Conservation (phyloP, 2,113 vertebrate genomes). For the Hyla sarda region DNA sequence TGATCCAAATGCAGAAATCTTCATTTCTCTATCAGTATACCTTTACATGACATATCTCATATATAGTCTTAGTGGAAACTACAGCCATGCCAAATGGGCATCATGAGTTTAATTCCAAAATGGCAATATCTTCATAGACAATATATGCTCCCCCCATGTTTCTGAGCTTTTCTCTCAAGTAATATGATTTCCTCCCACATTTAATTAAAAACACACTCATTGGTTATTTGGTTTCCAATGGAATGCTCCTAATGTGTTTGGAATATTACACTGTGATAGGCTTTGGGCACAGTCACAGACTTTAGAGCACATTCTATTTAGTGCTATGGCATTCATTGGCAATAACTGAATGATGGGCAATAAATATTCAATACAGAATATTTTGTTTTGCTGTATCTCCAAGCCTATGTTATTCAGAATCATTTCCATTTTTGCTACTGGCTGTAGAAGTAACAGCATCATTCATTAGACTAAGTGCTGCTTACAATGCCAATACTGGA, state of each 20-base stretch:
- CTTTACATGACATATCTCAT: no score
- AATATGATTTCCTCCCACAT: no score
- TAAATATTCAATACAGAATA: not conserved
- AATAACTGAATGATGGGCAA: not conserved
- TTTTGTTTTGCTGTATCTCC: not conserved
- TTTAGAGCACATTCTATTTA: not conserved
- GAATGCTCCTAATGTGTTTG: not conserved
- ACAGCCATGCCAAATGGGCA: no score
- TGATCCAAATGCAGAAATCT: no score
- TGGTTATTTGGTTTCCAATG: not conserved
- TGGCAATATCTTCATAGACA: no score
- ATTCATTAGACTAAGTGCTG: constrained; percentile 49
- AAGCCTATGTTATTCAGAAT: not conserved
- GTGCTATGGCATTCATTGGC: not conserved
- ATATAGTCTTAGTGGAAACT: no score
- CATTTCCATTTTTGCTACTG: constrained; percentile 1
- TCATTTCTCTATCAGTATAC: no score
- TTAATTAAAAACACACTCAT: not conserved
- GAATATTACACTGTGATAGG: not conserved
- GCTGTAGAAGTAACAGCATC: constrained; percentile 11
- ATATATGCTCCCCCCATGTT: no score
- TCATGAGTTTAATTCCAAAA: no score
- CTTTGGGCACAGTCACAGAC: not conserved
- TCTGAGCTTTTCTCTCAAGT: no score
- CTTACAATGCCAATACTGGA: constrained; percentile 13